These are phyloP conservation scores for Latheticus oryzae DNA, from an alignment of 2,888 invertebrate genomes.

Conservation along the genomic window DNA sequence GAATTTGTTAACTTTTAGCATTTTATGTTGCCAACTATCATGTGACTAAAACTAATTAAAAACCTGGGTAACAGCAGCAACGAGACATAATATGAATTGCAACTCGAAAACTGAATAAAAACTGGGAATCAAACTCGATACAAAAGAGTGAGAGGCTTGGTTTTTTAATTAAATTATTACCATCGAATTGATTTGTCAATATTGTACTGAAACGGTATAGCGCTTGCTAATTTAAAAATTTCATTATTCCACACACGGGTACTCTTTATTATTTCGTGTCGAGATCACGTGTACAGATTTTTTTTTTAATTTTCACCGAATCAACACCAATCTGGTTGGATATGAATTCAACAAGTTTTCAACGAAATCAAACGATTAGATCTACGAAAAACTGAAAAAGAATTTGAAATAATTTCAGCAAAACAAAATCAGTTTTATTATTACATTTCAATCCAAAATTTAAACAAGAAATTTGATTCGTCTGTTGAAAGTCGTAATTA, in stretches of 20 bases:
- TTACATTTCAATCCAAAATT: no score
- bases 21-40: conserved; percentile 21
- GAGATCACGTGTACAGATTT: conserved; percentile 22
- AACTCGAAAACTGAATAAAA: conserved; percentile 39
- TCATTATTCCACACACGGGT: conserved; percentile 34
- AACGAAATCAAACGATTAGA: no score
- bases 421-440: no score
- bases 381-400: no score
- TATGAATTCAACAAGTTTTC: conserved; percentile 23
- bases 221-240: conserved; percentile 40
- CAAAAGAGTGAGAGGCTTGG: conserved; percentile 38
- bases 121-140: conserved; percentile 35
- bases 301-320: conserved; percentile 20
- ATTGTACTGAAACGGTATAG: conserved; percentile 42
- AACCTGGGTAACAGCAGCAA: conserved; percentile 27
- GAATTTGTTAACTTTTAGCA: conserved; percentile 8
- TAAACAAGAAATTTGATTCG: not conserved
- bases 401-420: no score
- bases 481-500: conserved; percentile 15
- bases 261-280: conserved; percentile 25
- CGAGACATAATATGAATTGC: conserved; percentile 26
- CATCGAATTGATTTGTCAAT: conserved; percentile 55
- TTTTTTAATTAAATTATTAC: conserved; percentile 56
- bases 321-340: conserved; percentile 16
- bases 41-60: conserved; percentile 37